Percentiles rank a stretch among this genome's conserved stretches.
These are phyloP conservation scores for Heterocephalus glaber DNA, from an alignment of 2,113 vertebrate genomes.

Conservation along the genomic window DNA sequence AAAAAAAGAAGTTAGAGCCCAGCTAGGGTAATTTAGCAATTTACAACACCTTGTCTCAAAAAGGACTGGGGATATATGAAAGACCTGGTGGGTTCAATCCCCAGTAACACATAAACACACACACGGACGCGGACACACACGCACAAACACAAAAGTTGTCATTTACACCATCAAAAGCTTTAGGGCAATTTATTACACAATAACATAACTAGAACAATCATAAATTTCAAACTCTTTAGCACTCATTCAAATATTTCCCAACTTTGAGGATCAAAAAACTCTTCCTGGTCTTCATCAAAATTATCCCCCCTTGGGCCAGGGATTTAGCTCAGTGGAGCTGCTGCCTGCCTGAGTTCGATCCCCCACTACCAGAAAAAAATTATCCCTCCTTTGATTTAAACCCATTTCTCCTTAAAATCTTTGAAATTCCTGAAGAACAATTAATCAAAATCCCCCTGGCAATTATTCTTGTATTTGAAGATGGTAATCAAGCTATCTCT, in stretches of 20 bases:
- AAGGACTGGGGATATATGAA: neutral
- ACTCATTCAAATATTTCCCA: slow-evolving; percentile 58
- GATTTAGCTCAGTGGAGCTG: no score
- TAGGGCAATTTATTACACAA: neutral
- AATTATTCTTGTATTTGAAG: slow-evolving; percentile 30
- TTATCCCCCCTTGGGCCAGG: slow-evolving; percentile 55
- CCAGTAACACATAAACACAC: neutral
- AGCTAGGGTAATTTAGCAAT: neutral
- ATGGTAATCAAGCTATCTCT: slow-evolving; percentile 47
- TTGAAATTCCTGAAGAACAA: slow-evolving; percentile 49
- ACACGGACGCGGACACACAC: no score
- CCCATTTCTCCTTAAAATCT: slow-evolving; percentile 42
- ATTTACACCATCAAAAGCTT: neutral
- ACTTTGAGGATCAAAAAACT: slow-evolving; percentile 50
- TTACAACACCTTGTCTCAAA: neutral
- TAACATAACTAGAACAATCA: slow-evolving; percentile 22
- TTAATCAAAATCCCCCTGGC: slow-evolving; percentile 31
- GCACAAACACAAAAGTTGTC: neutral
- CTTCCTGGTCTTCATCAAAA: slow-evolving; percentile 27
- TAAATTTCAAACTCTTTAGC: slow-evolving; percentile 39
- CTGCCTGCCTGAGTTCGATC: no score
- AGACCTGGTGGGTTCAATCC: neutral
- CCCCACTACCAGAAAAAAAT: no score
- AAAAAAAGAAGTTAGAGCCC: neutral
- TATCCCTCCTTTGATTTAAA: slow-evolving; percentile 57